Base-by-base conservation (phyloP, 2,888 invertebrate species). In the Meiosimyza platycephala region DNA sequence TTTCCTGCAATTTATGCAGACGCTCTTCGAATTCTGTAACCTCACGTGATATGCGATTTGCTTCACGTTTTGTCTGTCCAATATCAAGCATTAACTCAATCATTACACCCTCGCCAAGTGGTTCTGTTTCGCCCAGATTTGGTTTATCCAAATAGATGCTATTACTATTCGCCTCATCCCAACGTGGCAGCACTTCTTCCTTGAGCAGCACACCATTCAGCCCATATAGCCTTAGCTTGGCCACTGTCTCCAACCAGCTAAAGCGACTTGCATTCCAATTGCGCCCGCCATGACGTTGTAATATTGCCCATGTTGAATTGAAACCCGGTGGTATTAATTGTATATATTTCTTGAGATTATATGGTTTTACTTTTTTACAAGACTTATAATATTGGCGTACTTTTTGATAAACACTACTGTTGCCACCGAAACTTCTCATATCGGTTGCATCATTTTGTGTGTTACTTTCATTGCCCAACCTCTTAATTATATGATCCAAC, bases 101-200 rank as follows among this genome's bases (percentile, higher is more conserved):
- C 55, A 85, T 80, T n/a, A 79, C 79, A 7, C 83, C 83, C 76
- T 81, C 81, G 4, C 82, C 82, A 77, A 80, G 82, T 9, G 82
- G 84, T 68, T 79, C 65, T 0, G 84, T 80, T 65, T 84, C 84
- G 4, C 74, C 77, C 69, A 80, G 40, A 62, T 80, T 82, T 5
- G 84, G 84, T 64, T 84, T 84, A 57, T 86, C 85, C 74, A 86
- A 72, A 54, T 85, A 84, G 16, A 85, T 79, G 47, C 81, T 82
- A 63, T 84, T 82, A 11, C 79, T 79, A 63, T 77, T 76, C 1
- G 85, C 76, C 33, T 85, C 85, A 75, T 85, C 85, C 85, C 85
- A 85, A 1, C 83, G 79, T 1, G 85, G 86, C 76, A 85, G 72
- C 11, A 86, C 79, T 16, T 83, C 81, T 68, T 85, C 85, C 62